These are phyloP conservation scores for Argya squamiceps DNA, from an alignment of 2,797 vertebrate species.

Conservation along the genomic window DNA sequence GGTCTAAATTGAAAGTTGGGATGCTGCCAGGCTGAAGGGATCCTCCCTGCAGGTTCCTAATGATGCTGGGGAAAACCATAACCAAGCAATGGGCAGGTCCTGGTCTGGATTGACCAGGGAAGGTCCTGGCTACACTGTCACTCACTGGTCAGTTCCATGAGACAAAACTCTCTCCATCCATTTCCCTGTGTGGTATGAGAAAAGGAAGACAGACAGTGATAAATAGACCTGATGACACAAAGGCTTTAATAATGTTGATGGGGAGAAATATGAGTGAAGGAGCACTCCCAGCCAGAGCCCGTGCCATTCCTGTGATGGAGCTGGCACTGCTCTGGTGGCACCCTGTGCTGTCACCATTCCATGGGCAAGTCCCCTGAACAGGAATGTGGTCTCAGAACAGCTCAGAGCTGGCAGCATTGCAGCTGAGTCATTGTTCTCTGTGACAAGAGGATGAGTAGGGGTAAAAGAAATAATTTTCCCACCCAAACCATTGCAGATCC, in stretches of 20 bases:
- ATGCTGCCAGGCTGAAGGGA: too few species aligned
- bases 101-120: background rate
- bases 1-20: too few species aligned
- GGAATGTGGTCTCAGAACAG: rapidly evolving
- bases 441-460: background rate
- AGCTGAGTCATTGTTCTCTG: rapidly evolving
- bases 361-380: rapidly evolving
- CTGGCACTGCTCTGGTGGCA: rapidly evolving
- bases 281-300: background rate
- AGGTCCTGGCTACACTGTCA: too few species aligned
- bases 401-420: rapidly evolving
- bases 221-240: too few species aligned
- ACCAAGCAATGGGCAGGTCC: constrained; percentile 51
- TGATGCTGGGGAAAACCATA: background rate
- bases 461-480: background rate
- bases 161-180: too few species aligned
- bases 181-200: too few species aligned
- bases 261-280: too few species aligned
- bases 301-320: too few species aligned
- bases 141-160: too few species aligned
- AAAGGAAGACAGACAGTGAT: too few species aligned
- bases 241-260: too few species aligned
- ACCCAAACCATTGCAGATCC: background rate
- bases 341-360: rapidly evolving
- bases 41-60: too few species aligned